These are phyloP conservation scores for Oncorhynchus gorbuscha DNA, from an alignment of 2,113 vertebrate genomes.

Conservation along the genomic window DNA sequence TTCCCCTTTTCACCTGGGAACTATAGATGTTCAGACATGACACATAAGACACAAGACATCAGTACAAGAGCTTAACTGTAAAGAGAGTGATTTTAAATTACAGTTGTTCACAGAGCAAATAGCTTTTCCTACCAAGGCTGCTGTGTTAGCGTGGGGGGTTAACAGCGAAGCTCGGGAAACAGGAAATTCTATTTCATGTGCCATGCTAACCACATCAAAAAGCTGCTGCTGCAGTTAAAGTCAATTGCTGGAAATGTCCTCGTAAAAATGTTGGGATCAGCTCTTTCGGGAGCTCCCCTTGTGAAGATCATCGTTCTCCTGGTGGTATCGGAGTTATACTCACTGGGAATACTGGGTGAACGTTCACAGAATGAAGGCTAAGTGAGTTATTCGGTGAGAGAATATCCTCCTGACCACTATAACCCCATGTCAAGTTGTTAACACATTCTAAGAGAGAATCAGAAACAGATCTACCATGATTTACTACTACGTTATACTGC, in stretches of 20 bases:
- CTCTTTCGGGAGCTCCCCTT: neutral
- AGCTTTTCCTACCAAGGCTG: constrained; percentile 2
- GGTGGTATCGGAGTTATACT: neutral
- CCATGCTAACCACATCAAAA: constrained; percentile 20
- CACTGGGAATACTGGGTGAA: neutral
- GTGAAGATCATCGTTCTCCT: neutral
- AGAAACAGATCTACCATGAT: neutral
- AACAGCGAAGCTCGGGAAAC: constrained; percentile 12
- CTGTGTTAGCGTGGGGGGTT: neutral
- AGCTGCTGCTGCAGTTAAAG: neutral
- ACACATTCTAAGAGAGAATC: constrained; percentile 3
- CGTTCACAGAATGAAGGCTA: neutral
- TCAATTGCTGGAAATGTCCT: neutral
- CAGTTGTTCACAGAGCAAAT: constrained; percentile 6
- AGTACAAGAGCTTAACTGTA: constrained; percentile 21
- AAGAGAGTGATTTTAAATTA: constrained; percentile 13
- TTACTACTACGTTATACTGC: neutral
- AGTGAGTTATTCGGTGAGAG: neutral
- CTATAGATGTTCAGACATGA: neutral
- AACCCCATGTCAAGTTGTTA: neutral
- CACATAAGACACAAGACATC: neutral
- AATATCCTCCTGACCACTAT: neutral
- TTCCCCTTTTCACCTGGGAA: constrained; percentile 1
- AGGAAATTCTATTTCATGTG: constrained; percentile 37
- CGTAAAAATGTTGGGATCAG: neutral